These are phyloP conservation scores for Alethe castanea DNA, from an alignment of 2,113 vertebrate species.

Conservation along the genomic window DNA sequence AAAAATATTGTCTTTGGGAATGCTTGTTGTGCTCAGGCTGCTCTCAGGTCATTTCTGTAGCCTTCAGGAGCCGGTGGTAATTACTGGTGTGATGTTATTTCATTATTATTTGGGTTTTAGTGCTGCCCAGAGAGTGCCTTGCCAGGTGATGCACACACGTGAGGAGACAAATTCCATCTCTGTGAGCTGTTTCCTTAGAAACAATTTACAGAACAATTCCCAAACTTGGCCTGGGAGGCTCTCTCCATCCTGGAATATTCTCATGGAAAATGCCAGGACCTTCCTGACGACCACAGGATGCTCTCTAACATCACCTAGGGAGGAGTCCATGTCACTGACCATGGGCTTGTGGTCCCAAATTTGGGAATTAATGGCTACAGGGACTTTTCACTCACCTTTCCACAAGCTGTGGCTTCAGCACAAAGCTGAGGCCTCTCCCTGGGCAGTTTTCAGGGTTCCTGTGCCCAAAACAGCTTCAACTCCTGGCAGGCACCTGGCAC, in stretches of 20 bases:
- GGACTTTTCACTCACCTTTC: background rate
- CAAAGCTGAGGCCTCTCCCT: background rate
- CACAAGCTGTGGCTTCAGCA: background rate
- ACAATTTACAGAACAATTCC: background rate
- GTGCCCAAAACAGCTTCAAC: background rate
- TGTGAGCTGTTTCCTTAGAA: background rate
- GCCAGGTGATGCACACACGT: background rate
- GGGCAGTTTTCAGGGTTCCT: background rate
- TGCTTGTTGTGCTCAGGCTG: background rate
- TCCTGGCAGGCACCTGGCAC: background rate
- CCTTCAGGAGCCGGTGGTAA: background rate
- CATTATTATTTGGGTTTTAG: background rate
- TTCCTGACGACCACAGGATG: background rate
- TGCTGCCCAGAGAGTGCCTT: background rate
- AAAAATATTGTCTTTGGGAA: background rate
- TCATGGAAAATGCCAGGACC: background rate
- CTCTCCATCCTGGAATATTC: background rate
- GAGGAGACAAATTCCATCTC: background rate
- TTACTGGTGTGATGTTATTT: background rate
- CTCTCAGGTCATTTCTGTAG: background rate
- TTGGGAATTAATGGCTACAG: background rate
- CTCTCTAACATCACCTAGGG: background rate
- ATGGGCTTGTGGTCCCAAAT: rapidly evolving
- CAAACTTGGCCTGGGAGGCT: background rate
- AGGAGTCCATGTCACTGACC: rapidly evolving